Percentiles rank a stretch among this genome's conserved stretches.
phyloP scores from a whole-genome alignment of 1,140 invertebrate genomes.

The Brachionus rubens region DNA sequence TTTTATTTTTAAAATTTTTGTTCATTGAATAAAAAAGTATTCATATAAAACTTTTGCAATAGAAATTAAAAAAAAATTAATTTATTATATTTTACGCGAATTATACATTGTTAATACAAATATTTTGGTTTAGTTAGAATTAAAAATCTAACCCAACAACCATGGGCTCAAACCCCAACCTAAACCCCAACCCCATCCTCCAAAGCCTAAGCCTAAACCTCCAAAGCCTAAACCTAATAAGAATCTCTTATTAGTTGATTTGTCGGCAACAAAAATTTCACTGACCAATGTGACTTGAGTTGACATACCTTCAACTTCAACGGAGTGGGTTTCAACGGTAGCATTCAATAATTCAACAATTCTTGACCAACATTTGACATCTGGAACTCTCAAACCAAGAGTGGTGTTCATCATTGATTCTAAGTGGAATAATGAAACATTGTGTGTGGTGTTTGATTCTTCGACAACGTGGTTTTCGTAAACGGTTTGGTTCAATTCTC shows the following conservation, averaged over 20 bases:
- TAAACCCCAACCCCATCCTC: neutral
- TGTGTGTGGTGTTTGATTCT: neutral
- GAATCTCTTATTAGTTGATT: neutral
- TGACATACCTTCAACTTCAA: no score
- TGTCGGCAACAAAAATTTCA: neutral
- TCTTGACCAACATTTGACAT: conserved; percentile 36
- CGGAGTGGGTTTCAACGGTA: no score
- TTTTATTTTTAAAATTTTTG: neutral
- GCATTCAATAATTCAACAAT: conserved; percentile 32
- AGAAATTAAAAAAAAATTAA: neutral
- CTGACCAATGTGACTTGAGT: no score
- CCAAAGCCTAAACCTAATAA: neutral
- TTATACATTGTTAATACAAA: neutral
- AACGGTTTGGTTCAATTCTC: conserved; percentile 26
- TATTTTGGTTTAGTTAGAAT: no score
- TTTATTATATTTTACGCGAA: neutral
- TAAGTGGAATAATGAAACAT: neutral
- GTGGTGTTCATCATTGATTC: neutral
- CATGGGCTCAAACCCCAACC: neutral
- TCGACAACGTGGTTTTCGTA: conserved; percentile 35
- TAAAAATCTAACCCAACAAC: neutral
- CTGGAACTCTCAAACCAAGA: conserved; percentile 24
- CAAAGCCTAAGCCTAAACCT: neutral
- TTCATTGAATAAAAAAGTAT: neutral
- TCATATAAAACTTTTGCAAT: neutral